Percentiles rank a stretch among this genome's conserved stretches.
Conservation (phyloP, 2,113 vertebrate species). For the Chloebia gouldiae region DNA sequence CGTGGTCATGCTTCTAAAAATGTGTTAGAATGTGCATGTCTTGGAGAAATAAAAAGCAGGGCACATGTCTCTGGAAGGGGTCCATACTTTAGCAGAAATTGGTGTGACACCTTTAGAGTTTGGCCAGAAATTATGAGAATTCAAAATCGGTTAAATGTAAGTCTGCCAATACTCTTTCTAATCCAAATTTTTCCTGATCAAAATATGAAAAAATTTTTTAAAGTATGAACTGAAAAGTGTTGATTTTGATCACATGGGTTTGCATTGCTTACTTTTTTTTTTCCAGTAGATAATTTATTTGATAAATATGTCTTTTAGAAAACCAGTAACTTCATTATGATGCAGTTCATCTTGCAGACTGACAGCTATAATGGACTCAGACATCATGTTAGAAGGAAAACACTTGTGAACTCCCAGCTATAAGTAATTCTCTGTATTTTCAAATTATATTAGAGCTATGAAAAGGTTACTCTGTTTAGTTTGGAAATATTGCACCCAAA, state of each 20-base stretch:
- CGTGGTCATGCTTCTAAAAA: accelerated
- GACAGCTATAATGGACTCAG: not conserved
- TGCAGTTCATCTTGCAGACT: not conserved
- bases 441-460: not conserved
- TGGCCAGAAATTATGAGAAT: not conserved
- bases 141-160: not conserved
- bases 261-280: not conserved
- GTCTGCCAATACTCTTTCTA: not conserved
- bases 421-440: not conserved
- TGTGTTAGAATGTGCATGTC: accelerated
- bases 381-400: not conserved
- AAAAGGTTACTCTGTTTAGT: not conserved
- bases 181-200: not conserved
- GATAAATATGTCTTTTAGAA: not conserved
- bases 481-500: not conserved
- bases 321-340: not conserved
- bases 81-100: not conserved
- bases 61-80: not conserved
- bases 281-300: not conserved
- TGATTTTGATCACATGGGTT: not conserved
- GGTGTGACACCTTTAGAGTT: not conserved
- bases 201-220: not conserved
- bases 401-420: not conserved
- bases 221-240: not conserved
- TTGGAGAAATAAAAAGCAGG: not conserved